Conservation (phyloP, 2,888 invertebrate species). For the Aproaerema taeniolella region DNA sequence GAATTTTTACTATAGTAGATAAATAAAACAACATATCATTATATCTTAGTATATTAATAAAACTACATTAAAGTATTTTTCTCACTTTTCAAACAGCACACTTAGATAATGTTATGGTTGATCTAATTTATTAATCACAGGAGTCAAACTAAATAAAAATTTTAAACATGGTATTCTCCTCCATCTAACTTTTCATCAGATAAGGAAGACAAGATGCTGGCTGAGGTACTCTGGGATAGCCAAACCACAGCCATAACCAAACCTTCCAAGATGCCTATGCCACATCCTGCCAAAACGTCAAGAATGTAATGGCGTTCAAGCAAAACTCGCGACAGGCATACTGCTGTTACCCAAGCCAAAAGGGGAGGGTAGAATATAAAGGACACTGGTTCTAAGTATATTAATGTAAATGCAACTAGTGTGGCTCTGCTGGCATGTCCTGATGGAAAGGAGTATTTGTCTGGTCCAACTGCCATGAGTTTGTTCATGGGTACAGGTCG, state of each 20-base stretch:
- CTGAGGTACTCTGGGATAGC: slow-evolving; percentile 80
- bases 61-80: too few species aligned
- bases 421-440: slow-evolving; percentile 94
- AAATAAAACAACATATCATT: too few species aligned
- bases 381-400: slow-evolving; percentile 79
- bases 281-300: slow-evolving; percentile 87
- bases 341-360: slow-evolving; percentile 84
- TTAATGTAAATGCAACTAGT: slow-evolving; percentile 85
- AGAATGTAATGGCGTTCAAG: slow-evolving; percentile 91
- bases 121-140: too few species aligned
- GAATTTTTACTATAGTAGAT: too few species aligned
- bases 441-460: slow-evolving; percentile 95
- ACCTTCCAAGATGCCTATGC: slow-evolving; percentile 86
- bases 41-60: too few species aligned
- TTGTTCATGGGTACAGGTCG: slow-evolving; percentile 85
- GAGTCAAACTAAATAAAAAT: too few species aligned
- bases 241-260: slow-evolving; percentile 80
- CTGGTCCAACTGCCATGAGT: slow-evolving; percentile 85
- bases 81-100: too few species aligned
- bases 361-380: slow-evolving; percentile 79
- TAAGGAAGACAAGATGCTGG: slow-evolving; percentile 77
- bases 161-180: slow-evolving; percentile 81
- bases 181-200: slow-evolving; percentile 83
- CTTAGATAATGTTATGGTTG: too few species aligned
- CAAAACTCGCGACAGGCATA: slow-evolving; percentile 88